Conservation (phyloP, 2,888 invertebrate species). For the Prosopocoilus inquinatus region DNA sequence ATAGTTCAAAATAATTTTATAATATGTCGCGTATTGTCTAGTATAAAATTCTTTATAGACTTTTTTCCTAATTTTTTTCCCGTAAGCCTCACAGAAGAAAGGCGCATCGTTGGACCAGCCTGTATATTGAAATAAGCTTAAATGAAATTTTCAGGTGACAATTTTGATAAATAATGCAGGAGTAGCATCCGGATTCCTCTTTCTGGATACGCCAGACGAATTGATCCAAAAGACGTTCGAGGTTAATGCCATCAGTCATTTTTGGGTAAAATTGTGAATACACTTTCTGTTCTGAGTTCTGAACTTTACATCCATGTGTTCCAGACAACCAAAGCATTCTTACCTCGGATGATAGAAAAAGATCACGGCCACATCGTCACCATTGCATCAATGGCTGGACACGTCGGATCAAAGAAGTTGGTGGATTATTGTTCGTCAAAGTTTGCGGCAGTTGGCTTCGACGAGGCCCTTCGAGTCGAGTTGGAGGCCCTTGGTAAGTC, state of each 20-base stretch:
- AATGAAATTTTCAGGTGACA: conserved; percentile 51
- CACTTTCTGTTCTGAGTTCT: conserved; percentile 1
- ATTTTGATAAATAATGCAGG: conserved; percentile 93
- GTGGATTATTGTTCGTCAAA: conserved; percentile 95
- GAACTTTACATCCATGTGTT: conserved; percentile 50
- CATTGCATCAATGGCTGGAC: conserved; percentile 78
- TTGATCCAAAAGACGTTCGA: conserved; percentile 85
- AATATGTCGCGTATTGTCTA: no score
- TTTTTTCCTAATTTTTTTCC: no score
- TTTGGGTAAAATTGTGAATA: conserved; percentile 73
- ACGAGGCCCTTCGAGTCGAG: conserved; percentile 66
- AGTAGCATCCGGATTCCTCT: conserved; percentile 76
- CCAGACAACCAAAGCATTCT: conserved; percentile 92
- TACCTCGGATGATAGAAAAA: conserved; percentile 83
- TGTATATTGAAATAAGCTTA: no score
- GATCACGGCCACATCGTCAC: conserved; percentile 92
- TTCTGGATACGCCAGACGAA: conserved; percentile 82
- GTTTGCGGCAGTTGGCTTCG: conserved; percentile 82
- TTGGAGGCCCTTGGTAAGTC: conserved; percentile 58
- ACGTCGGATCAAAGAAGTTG: conserved; percentile 76
- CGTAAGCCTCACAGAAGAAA: no score
- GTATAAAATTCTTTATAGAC: no score
- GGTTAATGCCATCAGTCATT: conserved; percentile 87
- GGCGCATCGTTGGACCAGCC: no score
- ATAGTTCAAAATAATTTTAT: no score